A percentile compares a stretch with the other conserved stretches of the same genome.
These are phyloP conservation scores for Mormyrus lacerda DNA, from an alignment of 2,113 vertebrate species.

Conservation along the genomic window DNA sequence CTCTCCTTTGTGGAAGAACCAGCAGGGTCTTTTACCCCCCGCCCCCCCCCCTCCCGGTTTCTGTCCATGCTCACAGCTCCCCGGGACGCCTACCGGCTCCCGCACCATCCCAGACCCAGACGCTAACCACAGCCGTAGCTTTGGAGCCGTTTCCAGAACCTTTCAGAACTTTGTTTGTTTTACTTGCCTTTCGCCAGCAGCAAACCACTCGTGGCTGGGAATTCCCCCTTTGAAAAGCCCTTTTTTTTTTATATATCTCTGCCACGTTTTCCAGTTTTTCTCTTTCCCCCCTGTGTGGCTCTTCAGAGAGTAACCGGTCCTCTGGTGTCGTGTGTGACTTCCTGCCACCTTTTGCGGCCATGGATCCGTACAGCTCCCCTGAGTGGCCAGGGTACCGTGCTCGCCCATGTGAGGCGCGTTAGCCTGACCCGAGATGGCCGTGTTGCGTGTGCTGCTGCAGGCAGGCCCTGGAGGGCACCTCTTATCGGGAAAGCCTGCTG, in stretches of 20 bases:
- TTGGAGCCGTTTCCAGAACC: slow-evolving; percentile 17
- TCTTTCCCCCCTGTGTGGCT: background rate
- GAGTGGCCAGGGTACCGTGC: background rate
- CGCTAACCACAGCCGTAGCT: background rate
- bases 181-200: slow-evolving; percentile 14
- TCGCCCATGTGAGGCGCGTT: background rate
- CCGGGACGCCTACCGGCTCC: background rate
- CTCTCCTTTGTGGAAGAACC: slow-evolving; percentile 14
- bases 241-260: slow-evolving; percentile 6
- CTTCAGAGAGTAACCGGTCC: slow-evolving; percentile 22
- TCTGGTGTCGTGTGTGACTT: background rate
- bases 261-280: background rate
- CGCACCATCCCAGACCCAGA: background rate
- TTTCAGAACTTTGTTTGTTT: slow-evolving; percentile 26
- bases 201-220: background rate
- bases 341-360: background rate
- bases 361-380: background rate
- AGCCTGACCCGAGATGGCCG: background rate
- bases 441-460: background rate
- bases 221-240: slow-evolving; percentile 9
- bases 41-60: background rate
- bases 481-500: background rate
- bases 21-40: background rate
- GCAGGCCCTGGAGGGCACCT: background rate
- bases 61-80: background rate